Evolutionary conservation across 2,113 vertebrate genomes (phyloP).

Genomic region (Neodontobutis hainanensis): DNA sequence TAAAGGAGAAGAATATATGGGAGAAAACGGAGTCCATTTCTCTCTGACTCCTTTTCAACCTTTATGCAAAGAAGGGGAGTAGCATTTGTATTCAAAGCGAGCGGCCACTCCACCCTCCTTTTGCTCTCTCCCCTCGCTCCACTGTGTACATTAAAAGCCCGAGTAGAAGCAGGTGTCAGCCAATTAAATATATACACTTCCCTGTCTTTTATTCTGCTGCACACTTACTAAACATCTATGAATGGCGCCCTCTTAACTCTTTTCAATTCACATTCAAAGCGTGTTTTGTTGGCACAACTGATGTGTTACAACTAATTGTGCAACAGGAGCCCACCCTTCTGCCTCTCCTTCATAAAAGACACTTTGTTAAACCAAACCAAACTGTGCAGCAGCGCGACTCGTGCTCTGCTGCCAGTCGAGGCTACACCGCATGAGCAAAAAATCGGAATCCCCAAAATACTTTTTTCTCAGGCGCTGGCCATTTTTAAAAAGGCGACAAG

Average conservation of each 20-base stretch:
- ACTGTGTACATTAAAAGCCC: slow-evolving; percentile 68
- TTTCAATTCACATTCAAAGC: slow-evolving; percentile 71
- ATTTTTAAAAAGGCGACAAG: slow-evolving; percentile 37
- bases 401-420: slow-evolving; percentile 38
- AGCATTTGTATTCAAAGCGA: slow-evolving; percentile 69
- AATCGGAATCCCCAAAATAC: slow-evolving; percentile 46
- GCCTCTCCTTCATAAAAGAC: slow-evolving; percentile 49
- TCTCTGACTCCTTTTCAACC: slow-evolving; percentile 54
- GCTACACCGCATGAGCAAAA: slow-evolving; percentile 55
- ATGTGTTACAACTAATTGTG: slow-evolving; percentile 59
- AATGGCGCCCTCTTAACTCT: slow-evolving; percentile 70
- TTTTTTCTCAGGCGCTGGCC: slow-evolving; percentile 24
- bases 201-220: slow-evolving; percentile 62
- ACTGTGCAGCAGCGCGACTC: slow-evolving; percentile 55
- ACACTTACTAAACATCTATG: slow-evolving; percentile 66
- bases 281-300: slow-evolving; percentile 68
- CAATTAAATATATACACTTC: slow-evolving; percentile 75
- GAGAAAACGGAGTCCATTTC: slow-evolving; percentile 55
- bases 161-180: slow-evolving; percentile 74
- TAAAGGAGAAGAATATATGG: slow-evolving; percentile 23
- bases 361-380: slow-evolving; percentile 67
- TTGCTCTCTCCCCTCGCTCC: slow-evolving; percentile 43
- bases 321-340: slow-evolving; percentile 38
- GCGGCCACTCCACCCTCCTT: slow-evolving; percentile 51
- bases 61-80: slow-evolving; percentile 59